phyloP scores from a whole-genome alignment of 2,888 invertebrate genomes.

The Tridacna crocea region DNA sequence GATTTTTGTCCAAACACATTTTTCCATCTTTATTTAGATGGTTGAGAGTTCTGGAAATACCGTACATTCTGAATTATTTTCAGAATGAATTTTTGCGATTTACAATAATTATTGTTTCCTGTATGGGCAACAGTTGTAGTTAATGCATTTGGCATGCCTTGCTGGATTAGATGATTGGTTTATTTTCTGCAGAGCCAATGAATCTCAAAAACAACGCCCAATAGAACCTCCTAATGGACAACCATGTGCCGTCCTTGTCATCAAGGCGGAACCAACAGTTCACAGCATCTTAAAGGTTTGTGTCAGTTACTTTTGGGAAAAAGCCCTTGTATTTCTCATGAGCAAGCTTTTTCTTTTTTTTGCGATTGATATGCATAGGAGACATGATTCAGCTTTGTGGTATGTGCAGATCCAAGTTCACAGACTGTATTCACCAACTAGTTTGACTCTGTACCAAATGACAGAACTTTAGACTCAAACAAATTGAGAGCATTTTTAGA shows the following conservation, averaged over 20 bases:
- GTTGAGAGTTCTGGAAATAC: too few relatives aligned
- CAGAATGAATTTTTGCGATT: too few relatives aligned
- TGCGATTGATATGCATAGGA: background rate
- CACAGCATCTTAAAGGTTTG: conserved; percentile 91
- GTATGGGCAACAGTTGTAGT: background rate
- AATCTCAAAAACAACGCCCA: conserved; percentile 61
- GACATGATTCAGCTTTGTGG: background rate
- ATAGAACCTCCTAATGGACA: conserved; percentile 53
- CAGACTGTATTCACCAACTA: background rate
- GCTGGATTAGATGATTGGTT: background rate
- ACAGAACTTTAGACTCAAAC: background rate
- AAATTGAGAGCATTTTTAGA: too few relatives aligned
- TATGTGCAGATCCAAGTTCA: background rate
- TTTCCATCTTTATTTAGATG: too few relatives aligned
- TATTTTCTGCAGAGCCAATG: conserved; percentile 68
- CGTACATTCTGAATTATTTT: too few relatives aligned
- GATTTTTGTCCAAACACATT: too few relatives aligned
- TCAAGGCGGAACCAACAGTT: conserved; percentile 94
- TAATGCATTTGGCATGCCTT: background rate
- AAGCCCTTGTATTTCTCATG: background rate
- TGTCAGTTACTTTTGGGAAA: background rate
- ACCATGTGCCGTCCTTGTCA: conserved; percentile 87
- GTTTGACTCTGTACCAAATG: background rate
- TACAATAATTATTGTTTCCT: too few relatives aligned
- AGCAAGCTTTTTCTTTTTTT: background rate